A percentile compares a stretch with the other conserved stretches of the same genome.
These are phyloP conservation scores for Kuschelorhynchus macadamiae DNA, from an alignment of 2,888 invertebrate genomes.

Conservation along the genomic window DNA sequence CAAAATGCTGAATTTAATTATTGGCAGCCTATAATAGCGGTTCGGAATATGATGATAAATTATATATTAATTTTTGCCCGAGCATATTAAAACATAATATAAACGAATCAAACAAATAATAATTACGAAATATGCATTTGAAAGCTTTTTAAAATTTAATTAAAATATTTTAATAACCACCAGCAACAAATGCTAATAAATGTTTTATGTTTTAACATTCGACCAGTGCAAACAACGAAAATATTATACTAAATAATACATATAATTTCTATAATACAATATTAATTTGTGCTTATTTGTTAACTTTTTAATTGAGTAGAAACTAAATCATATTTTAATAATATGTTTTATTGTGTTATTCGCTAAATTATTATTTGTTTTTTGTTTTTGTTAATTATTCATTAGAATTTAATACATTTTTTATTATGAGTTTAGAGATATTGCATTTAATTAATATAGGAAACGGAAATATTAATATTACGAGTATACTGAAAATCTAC, in stretches of 20 bases:
- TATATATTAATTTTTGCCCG: constrained; percentile 49
- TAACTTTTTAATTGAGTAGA: constrained; percentile 39
- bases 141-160: constrained; percentile 51
- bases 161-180: constrained; percentile 50
- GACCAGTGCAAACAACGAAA: constrained; percentile 39
- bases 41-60: constrained; percentile 47
- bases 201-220: constrained; percentile 44
- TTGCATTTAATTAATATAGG: no score
- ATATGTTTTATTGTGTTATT: constrained; percentile 17
- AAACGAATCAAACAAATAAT: constrained; percentile 51
- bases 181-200: constrained; percentile 47
- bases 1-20: constrained; percentile 44
- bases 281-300: constrained; percentile 42
- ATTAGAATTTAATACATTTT: no score
- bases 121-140: constrained; percentile 48
- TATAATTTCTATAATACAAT: constrained; percentile 32
- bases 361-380: background rate
- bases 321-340: constrained; percentile 40
- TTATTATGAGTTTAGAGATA: no score
- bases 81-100: constrained; percentile 49
- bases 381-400: background rate
- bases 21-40: constrained; percentile 36
- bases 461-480: no score
- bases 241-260: constrained; percentile 38
- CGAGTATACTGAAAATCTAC: no score